Conservation (phyloP, 2,797 vertebrate species). For the Kryptopterus vitreolus region DNA sequence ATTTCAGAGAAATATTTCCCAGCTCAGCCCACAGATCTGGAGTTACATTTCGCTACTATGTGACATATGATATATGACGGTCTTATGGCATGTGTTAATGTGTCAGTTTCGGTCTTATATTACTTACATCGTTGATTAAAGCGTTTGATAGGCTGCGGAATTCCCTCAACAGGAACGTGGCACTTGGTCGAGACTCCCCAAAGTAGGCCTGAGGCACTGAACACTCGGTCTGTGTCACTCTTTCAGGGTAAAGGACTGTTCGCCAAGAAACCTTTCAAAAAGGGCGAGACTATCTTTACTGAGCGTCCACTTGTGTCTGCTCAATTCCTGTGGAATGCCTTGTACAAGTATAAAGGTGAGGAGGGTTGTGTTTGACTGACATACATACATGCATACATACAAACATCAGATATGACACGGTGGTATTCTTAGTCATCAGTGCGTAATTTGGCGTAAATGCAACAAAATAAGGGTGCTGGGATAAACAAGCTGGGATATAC, state of each 20-base stretch:
- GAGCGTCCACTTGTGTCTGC: slow-evolving; percentile 88
- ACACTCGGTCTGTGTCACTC: slow-evolving; percentile 20
- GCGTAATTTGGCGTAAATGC: background rate
- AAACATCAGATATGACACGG: background rate
- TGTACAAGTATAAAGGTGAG: slow-evolving; percentile 94
- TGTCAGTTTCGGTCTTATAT: background rate
- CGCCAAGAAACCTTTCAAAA: slow-evolving; percentile 83
- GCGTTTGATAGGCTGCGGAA: background rate
- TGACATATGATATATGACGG: background rate
- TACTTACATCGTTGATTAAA: background rate
- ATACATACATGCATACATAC: background rate
- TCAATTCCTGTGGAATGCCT: slow-evolving; percentile 94
- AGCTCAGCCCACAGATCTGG: background rate
- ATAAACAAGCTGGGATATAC: too few species aligned
- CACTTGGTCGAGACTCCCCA: background rate
- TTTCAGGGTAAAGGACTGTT: slow-evolving; percentile 93
- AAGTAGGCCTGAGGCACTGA: background rate
- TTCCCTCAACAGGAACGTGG: background rate
- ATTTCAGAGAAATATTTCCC: background rate
- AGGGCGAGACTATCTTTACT: slow-evolving; percentile 85
- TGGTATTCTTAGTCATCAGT: too few species aligned
- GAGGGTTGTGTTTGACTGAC: background rate
- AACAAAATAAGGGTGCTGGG: too few species aligned
- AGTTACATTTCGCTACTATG: background rate
- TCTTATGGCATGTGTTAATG: background rate